These are phyloP conservation scores for Trypoxylon attenuatum DNA, from an alignment of 2,888 invertebrate species.

Conservation along the genomic window DNA sequence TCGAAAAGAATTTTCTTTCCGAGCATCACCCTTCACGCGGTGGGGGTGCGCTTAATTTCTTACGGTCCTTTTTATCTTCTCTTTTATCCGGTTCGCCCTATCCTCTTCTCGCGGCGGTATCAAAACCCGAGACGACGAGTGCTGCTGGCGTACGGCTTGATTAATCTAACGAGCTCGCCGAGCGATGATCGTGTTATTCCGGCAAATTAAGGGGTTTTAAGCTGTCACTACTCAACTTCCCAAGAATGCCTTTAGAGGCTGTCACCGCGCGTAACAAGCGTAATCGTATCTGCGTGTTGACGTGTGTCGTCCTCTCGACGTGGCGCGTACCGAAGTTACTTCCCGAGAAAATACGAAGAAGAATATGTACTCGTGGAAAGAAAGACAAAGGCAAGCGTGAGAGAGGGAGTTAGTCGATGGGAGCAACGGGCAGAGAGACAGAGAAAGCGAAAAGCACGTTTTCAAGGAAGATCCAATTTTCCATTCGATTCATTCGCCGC, in stretches of 20 bases:
- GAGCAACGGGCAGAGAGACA: neutral
- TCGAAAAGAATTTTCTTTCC: conserved; percentile 37
- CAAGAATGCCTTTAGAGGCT: conserved; percentile 25
- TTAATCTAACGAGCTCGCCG: conserved; percentile 44
- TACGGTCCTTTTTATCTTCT: conserved; percentile 30
- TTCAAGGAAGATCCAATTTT: conserved; percentile 18
- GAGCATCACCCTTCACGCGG: conserved; percentile 9
- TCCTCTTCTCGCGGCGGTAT: neutral
- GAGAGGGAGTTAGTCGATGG: neutral
- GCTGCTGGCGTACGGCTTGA: conserved; percentile 22
- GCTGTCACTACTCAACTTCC: conserved; percentile 19
- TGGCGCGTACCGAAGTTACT: no score
- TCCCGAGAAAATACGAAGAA: no score
- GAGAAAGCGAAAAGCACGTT: neutral
- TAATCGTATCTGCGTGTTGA: conserved; percentile 23
- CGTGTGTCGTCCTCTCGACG: no score
- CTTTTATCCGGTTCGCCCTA: neutral
- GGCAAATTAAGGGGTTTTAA: conserved; percentile 38
- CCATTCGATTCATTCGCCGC: conserved; percentile 10
- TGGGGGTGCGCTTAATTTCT: conserved; percentile 52
- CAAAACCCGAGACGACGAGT: neutral
- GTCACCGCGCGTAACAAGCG: conserved; percentile 13
- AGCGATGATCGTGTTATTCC: conserved; percentile 19
- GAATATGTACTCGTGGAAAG: neutral
- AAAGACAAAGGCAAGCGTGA: neutral